Evolutionary conservation across 1,140 invertebrate species (phyloP).

Genomic region (Ganaspis sp.): DNA sequence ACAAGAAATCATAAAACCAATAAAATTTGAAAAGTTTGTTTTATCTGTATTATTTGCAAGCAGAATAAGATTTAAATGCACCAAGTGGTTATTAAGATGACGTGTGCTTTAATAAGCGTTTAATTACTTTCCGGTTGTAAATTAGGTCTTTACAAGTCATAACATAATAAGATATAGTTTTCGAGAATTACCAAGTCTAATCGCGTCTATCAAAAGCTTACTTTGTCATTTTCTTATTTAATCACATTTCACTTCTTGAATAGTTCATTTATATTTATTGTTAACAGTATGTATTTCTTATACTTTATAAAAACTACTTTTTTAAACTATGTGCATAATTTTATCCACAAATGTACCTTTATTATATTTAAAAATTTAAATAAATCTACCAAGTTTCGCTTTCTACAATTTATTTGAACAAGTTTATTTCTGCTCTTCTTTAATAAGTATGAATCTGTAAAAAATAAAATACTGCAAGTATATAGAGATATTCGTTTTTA

Average conservation of each 20-base stretch:
- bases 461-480: neutral
- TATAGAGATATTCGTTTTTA: neutral
- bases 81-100: neutral
- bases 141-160: neutral
- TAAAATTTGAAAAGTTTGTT: too few species aligned
- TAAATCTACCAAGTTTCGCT: too few species aligned
- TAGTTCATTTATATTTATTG: neutral
- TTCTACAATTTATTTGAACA: too few species aligned
- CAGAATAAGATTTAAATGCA: neutral
- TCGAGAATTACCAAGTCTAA: neutral
- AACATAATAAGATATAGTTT: neutral
- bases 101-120: constrained; percentile 5
- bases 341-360: too few species aligned
- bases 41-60: neutral
- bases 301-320: neutral
- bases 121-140: constrained; percentile 24
- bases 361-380: too few species aligned
- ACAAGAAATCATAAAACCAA: too few species aligned
- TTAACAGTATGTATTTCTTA: neutral
- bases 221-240: neutral
- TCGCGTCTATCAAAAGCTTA: neutral
- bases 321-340: too few species aligned
- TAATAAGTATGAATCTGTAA: neutral
- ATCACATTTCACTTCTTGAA: neutral
- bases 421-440: too few species aligned